These are phyloP conservation scores for Hippocampus zosterae DNA, from an alignment of 2,113 vertebrate species.

Conservation along the genomic window DNA sequence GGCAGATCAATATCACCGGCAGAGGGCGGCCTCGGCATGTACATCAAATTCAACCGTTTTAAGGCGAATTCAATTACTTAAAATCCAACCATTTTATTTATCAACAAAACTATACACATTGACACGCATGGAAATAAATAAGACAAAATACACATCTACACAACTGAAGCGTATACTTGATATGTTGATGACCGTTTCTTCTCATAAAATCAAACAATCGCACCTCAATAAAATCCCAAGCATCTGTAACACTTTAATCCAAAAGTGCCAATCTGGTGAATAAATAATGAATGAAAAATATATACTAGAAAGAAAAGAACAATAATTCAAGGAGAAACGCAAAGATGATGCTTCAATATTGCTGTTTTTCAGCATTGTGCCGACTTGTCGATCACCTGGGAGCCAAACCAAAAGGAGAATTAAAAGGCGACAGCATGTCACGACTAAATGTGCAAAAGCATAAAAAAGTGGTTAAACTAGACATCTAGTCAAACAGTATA, in stretches of 20 bases:
- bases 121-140: conserved; percentile 93
- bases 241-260: conserved; percentile 19
- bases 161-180: conserved; percentile 76
- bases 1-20: conserved; percentile 41
- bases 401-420: neutral
- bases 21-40: conserved; percentile 53
- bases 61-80: conserved; percentile 20
- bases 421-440: neutral
- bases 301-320: neutral
- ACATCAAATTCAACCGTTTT: conserved; percentile 36
- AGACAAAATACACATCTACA: conserved; percentile 67
- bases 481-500: conserved; percentile 28
- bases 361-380: neutral
- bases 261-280: neutral
- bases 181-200: conserved; percentile 40
- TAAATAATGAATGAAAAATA: conserved; percentile 2
- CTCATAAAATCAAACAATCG: conserved; percentile 32
- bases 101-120: conserved; percentile 75
- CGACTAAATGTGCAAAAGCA: conserved; percentile 11
- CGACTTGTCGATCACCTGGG: neutral
- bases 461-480: conserved; percentile 52
- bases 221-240: conserved; percentile 36
- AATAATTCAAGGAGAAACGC: neutral
- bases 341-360: neutral
- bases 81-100: conserved; percentile 42